These are phyloP conservation scores for Halictus quadricinctus DNA, from an alignment of 2,888 invertebrate species.

Conservation along the genomic window DNA sequence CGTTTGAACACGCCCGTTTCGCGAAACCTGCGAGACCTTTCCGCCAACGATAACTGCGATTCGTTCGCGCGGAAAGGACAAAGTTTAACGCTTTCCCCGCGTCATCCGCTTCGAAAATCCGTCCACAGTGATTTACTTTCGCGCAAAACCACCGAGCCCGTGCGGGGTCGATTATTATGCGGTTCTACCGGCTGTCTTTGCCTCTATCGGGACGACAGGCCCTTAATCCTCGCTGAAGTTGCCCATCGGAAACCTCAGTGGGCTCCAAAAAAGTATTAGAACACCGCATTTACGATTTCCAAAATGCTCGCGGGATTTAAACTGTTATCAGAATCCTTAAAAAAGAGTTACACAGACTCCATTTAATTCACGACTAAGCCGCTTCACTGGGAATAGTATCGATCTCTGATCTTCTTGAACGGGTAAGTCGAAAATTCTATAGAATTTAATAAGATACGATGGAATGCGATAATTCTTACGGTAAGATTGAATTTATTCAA, in stretches of 20 bases:
- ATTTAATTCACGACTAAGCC: no score
- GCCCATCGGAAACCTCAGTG: background rate
- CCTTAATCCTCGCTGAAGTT: background rate
- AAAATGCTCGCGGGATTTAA: background rate
- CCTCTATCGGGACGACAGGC: background rate
- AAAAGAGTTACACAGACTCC: background rate
- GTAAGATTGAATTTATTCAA: background rate
- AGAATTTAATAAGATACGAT: background rate
- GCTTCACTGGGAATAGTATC: background rate
- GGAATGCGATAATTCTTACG: background rate
- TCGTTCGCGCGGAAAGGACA: conserved; percentile 51
- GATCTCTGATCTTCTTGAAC: background rate
- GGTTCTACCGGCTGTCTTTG: background rate
- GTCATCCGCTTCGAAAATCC: conserved; percentile 36
- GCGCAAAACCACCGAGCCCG: conserved; percentile 20
- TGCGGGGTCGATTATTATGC: background rate
- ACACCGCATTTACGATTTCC: background rate
- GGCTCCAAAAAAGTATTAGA: background rate
- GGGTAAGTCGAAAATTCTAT: background rate
- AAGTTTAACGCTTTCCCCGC: conserved; percentile 54
- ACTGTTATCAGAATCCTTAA: background rate
- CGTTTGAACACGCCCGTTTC: conserved; percentile 31
- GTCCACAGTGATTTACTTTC: conserved; percentile 36
- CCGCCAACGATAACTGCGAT: conserved; percentile 38
- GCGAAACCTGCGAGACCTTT: conserved; percentile 39